Base-by-base conservation (phyloP, 2,797 vertebrate genomes). In the Melopsittacus undulatus region DNA sequence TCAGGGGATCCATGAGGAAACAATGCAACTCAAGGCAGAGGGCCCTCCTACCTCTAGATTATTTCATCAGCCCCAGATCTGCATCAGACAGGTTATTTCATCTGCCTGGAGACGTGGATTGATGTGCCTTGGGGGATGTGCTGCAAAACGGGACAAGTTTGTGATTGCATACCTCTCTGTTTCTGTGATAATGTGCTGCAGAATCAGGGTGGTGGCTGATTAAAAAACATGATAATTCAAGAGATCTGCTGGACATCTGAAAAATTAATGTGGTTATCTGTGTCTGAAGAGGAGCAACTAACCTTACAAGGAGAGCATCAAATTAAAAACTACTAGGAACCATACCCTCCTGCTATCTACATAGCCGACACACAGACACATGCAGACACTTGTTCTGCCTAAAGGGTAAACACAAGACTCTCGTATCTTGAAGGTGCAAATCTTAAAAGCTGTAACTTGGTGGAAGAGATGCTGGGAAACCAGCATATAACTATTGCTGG, bases 351-450 rank as follows among this genome's bases (percentile, higher is more conserved):
- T 76, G 40, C 74, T 94, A 73, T 63, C 43, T 82, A 48, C 63
- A 48, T 11, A 82, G 63, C 21, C 89, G 86, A 70, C 51, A 63
- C 8, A 64, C 16, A 87, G 59, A 40, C 56, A 59, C 14, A 9
- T 0, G 2, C 21, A 43, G 69, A 64, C 46, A 49, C 23, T 95
- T 90, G 48, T 84, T 95, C 88, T 90, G 86, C 93, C 83, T 93
- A 46, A 93, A 93, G 93, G 83, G 51, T 94, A 96, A 96, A 94
- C 92, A 96, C 43, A 79, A 83, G 46, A 18, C 67, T 89, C 51
- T 82, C 7, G 0, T 74, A 49, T 94, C 82, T 57, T 2, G 1
- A 87, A 80, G 48, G 52, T 62, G 81, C 0, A 4, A 90, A 91
- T 67, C 70, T 81, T 88, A 69, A 79, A 93, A 90, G 40, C 9